These are phyloP conservation scores for Pogona vitticeps DNA, from an alignment of 2,113 vertebrate species.

Conservation along the genomic window DNA sequence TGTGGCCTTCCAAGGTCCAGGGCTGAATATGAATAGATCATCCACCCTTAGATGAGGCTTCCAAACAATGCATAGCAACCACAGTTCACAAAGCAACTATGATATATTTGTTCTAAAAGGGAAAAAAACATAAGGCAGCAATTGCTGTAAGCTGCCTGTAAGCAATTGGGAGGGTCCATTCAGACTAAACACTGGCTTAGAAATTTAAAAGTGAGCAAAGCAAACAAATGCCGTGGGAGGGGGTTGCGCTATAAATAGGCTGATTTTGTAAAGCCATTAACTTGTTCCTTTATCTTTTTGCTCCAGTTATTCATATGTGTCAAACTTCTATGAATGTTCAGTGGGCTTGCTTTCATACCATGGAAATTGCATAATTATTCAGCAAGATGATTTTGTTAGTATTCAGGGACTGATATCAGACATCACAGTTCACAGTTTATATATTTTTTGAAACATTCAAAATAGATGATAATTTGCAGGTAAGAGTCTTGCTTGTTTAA, in stretches of 20 bases:
- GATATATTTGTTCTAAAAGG: no score
- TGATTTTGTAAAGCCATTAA: neutral
- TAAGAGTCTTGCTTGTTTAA: slow-evolving; percentile 17
- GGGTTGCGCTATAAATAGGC: neutral
- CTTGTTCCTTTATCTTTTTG: neutral
- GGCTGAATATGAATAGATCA: neutral
- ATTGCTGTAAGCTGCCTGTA: neutral
- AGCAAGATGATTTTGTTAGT: neutral
- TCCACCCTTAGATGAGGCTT: neutral
- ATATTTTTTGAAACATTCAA: slow-evolving; percentile 7
- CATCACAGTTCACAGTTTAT: neutral
- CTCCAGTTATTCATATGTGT: neutral
- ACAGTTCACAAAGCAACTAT: neutral
- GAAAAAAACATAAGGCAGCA: neutral
- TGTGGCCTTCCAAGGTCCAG: neutral
- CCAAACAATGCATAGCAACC: no score
- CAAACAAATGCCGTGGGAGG: neutral
- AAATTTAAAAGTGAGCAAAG: neutral
- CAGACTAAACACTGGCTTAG: neutral
- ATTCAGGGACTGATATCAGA: slow-evolving; percentile 10
- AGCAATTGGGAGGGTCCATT: neutral
- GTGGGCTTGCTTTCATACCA: neutral
- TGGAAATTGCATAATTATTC: neutral
- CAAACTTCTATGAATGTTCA: neutral
- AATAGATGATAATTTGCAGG: slow-evolving; percentile 17